These are phyloP conservation scores for Salticus scenicus DNA, from an alignment of 2,888 invertebrate genomes.

Conservation along the genomic window DNA sequence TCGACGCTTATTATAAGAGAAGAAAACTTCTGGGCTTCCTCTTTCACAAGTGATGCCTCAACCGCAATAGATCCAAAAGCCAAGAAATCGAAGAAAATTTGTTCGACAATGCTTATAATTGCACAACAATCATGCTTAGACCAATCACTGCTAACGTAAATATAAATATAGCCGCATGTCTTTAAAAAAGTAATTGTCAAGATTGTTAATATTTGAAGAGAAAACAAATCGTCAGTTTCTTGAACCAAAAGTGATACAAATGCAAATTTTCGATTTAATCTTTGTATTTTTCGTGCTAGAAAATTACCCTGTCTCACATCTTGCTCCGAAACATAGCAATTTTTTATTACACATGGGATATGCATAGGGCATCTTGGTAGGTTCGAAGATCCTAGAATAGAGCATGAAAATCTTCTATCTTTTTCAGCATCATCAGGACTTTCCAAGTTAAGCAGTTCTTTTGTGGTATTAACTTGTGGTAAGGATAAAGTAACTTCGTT, in stretches of 20 bases:
- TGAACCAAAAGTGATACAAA: conserved; percentile 28
- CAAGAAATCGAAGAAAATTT: conserved; percentile 43
- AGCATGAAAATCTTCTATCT: neutral
- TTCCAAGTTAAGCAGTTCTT: neutral
- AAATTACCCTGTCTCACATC: neutral
- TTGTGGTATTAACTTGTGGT: neutral
- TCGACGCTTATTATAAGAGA: conserved; percentile 10
- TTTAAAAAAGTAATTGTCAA: conserved; percentile 41
- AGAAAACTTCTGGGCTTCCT: conserved; percentile 44
- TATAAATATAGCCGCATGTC: conserved; percentile 36
- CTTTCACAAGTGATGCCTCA: conserved; percentile 36
- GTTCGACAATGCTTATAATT: neutral
- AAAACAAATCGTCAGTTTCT: conserved; percentile 51
- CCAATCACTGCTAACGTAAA: conserved; percentile 45
- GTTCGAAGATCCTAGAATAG: neutral
- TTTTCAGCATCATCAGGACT: neutral
- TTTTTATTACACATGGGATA: neutral
- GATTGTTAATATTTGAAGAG: conserved; percentile 25
- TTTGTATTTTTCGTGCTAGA: conserved; percentile 35
- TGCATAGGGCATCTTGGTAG: neutral
- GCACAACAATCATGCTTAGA: neutral
- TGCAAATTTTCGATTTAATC: conserved; percentile 24
- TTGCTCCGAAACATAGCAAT: neutral
- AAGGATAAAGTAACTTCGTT: neutral
- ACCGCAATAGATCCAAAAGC: conserved; percentile 48